Percentiles rank a stretch among this genome's conserved stretches.
phyloP scores from a whole-genome alignment of 2,888 invertebrate species.

The Perithous albicinctus region DNA sequence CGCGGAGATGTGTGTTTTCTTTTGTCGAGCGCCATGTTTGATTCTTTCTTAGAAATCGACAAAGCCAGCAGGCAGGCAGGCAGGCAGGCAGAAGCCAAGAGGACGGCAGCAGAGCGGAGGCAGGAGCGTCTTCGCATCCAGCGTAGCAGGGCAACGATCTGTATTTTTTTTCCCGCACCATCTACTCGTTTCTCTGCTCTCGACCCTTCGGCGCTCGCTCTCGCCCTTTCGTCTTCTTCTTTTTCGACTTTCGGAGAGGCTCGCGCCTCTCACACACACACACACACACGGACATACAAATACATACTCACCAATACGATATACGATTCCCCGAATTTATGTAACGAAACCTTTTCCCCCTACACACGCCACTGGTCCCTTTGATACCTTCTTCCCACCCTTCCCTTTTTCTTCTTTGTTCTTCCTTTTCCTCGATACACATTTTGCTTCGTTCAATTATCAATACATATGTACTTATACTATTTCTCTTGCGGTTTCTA shows the following conservation, averaged over 20 bases:
- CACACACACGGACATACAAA: conserved; percentile 7
- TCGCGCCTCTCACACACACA: conserved; percentile 26
- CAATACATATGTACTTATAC: neutral
- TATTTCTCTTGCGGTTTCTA: neutral
- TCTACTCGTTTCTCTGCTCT: conserved; percentile 42
- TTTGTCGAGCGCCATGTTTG: conserved; percentile 78
- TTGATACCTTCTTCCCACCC: conserved; percentile 46
- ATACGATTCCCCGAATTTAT: conserved; percentile 74
- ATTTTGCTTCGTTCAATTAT: conserved; percentile 4
- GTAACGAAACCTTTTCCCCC: conserved; percentile 66
- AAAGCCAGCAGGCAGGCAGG: conserved; percentile 66
- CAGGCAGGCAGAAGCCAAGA: conserved; percentile 24
- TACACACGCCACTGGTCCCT: conserved; percentile 42
- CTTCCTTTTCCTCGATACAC: conserved; percentile 5
- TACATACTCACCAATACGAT: conserved; percentile 40
- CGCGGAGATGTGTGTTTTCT: conserved; percentile 65
- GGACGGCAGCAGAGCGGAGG: conserved; percentile 7
- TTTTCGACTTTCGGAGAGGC: conserved; percentile 54
- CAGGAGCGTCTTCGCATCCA: conserved; percentile 59
- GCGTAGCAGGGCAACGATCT: conserved; percentile 69
- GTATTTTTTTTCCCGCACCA: conserved; percentile 58
- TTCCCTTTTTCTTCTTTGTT: conserved; percentile 24
- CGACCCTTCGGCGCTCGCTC: conserved; percentile 30
- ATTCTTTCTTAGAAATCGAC: conserved; percentile 80
- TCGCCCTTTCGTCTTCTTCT: conserved; percentile 58